Percentiles rank a stretch among this genome's conserved stretches.
Evolutionary conservation across 2,888 invertebrate species (phyloP).

Genomic region (Melieria crassipennis): DNA sequence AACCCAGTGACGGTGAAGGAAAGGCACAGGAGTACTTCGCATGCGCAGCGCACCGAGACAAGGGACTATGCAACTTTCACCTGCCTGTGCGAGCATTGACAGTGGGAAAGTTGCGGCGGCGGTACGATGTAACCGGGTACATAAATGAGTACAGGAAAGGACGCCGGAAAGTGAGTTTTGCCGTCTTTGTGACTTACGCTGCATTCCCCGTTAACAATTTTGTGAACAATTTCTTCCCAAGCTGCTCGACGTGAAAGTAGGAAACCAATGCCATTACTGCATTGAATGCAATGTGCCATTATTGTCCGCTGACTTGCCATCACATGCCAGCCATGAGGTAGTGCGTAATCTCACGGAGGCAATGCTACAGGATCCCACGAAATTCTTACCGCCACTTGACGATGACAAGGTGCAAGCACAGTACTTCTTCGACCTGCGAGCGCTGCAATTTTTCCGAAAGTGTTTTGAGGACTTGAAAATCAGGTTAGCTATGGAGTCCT

Average conservation of each 20-base stretch:
- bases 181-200: not conserved
- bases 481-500: slow-evolving; percentile 63
- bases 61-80: slow-evolving; percentile 80
- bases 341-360: slow-evolving; percentile 69
- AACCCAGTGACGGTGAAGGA: not conserved
- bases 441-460: slow-evolving; percentile 73
- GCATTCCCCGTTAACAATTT: slow-evolving; percentile 1
- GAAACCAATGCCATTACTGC: slow-evolving; percentile 71
- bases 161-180: slow-evolving; percentile 40
- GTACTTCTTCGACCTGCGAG: slow-evolving; percentile 80
- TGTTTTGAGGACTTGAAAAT: slow-evolving; percentile 72
- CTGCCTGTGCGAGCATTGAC: slow-evolving; percentile 58
- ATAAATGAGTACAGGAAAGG: slow-evolving; percentile 38
- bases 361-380: slow-evolving; percentile 72
- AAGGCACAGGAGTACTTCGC: slow-evolving; percentile 72
- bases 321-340: slow-evolving; percentile 71
- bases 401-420: slow-evolving; percentile 87
- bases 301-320: slow-evolving; percentile 49
- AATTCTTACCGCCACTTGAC: slow-evolving; percentile 75
- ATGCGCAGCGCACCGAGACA: slow-evolving; percentile 85
- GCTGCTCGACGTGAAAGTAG: not conserved
- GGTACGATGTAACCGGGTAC: slow-evolving; percentile 22
- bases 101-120: slow-evolving; percentile 30
- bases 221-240: slow-evolving; percentile 13
- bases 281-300: slow-evolving; percentile 72